Conservation (phyloP, 2,113 vertebrate species). For the Lepus timidus region DNA sequence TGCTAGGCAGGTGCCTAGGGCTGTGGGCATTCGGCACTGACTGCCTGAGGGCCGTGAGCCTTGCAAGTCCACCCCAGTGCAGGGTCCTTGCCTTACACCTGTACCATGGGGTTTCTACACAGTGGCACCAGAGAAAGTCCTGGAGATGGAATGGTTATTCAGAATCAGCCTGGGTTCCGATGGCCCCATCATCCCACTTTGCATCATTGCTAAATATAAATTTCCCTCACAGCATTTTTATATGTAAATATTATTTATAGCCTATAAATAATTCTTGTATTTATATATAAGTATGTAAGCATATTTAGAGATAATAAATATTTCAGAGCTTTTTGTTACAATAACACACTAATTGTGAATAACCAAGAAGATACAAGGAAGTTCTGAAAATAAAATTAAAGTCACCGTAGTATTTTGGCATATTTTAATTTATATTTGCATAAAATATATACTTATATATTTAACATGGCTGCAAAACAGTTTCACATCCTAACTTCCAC, state of each 20-base stretch:
- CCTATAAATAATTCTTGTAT: background rate
- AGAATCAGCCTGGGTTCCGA: background rate
- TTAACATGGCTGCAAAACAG: background rate
- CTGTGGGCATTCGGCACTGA: background rate
- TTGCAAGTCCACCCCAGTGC: background rate
- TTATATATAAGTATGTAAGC: background rate
- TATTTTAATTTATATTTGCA: background rate
- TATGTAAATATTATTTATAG: background rate
- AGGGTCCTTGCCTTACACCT: background rate
- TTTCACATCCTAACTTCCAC: background rate
- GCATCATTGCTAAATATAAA: background rate
- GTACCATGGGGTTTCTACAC: background rate
- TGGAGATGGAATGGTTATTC: background rate
- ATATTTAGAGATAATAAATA: background rate
- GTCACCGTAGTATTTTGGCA: background rate
- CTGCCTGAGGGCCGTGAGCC: background rate
- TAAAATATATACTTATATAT: background rate
- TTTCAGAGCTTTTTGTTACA: background rate
- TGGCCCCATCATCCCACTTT: background rate
- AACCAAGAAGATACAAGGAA: background rate
- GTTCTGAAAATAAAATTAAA: constrained; percentile 9
- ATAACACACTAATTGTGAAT: constrained; percentile 3
- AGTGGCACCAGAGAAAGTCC: background rate
- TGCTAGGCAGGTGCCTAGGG: background rate
- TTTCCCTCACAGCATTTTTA: background rate